Evolutionary conservation across 2,888 invertebrate species (phyloP).

Genomic region (Listrodromus nycthemerus): DNA sequence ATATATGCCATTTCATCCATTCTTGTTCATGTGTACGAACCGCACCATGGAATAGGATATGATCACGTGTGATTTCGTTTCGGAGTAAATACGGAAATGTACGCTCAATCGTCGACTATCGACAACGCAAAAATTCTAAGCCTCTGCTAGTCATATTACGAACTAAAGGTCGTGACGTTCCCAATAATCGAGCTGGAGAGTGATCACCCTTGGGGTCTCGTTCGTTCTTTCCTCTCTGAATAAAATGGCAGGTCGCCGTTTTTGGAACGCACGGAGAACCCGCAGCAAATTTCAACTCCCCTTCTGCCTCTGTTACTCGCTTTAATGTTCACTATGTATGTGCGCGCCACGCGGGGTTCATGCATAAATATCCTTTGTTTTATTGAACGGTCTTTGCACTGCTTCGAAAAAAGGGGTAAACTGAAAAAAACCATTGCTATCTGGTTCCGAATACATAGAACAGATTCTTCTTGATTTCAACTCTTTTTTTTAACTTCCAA

Average conservation of each 20-base stretch:
- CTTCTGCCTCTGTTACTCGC: constrained; percentile 14
- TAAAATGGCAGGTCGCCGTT: constrained; percentile 3
- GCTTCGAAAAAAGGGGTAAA: constrained; percentile 26
- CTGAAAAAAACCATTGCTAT: constrained; percentile 5
- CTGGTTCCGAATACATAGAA: constrained; percentile 17
- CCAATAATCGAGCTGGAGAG: not conserved
- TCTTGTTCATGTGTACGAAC: not conserved
- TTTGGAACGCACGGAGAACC: constrained; percentile 13
- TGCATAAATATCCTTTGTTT: constrained; percentile 48
- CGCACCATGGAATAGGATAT: constrained; percentile 28
- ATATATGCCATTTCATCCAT: not conserved
- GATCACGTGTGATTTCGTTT: constrained; percentile 27
- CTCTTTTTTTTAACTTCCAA: not conserved
- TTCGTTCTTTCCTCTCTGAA: constrained; percentile 29
- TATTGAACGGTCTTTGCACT: constrained; percentile 11
- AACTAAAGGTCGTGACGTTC: constrained; percentile 30
- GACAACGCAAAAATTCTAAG: constrained; percentile 11
- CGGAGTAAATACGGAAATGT: constrained; percentile 13
- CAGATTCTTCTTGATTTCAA: not conserved
- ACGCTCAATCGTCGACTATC: not conserved
- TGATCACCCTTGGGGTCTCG: constrained; percentile 6
- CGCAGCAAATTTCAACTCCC: constrained; percentile 19
- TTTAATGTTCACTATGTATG: constrained; percentile 52
- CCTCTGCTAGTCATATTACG: constrained; percentile 22
- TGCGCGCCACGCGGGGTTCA: constrained; percentile 18